These are phyloP conservation scores for Thamnaconus septentrionalis DNA, from an alignment of 2,113 vertebrate species.

Conservation along the genomic window DNA sequence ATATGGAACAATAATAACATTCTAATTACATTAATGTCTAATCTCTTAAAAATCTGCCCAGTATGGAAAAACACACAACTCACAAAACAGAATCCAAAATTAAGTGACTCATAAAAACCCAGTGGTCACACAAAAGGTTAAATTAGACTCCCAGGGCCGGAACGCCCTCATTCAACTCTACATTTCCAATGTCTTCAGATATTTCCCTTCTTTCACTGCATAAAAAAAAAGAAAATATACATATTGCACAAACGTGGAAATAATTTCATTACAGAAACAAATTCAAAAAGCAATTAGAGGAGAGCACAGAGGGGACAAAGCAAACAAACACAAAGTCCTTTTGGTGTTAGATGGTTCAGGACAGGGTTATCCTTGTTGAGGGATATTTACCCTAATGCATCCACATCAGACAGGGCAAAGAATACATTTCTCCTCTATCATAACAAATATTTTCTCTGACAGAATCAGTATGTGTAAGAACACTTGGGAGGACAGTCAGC, in stretches of 20 bases:
- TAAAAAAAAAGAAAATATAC: slow-evolving; percentile 30
- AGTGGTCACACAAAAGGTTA: slow-evolving; percentile 67
- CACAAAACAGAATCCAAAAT: slow-evolving; percentile 33
- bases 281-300: slow-evolving; percentile 31
- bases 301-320: slow-evolving; percentile 14
- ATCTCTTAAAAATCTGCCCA: slow-evolving; percentile 26
- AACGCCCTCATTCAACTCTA: slow-evolving; percentile 23
- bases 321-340: slow-evolving; percentile 17
- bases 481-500: no score
- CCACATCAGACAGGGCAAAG: no score
- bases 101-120: slow-evolving; percentile 52
- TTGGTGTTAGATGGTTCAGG: slow-evolving; percentile 27
- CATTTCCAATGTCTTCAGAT: slow-evolving; percentile 11
- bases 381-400: no score
- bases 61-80: slow-evolving; percentile 34
- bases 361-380: no score
- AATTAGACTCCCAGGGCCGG: slow-evolving; percentile 33
- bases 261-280: slow-evolving; percentile 22
- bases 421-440: no score
- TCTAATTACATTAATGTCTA: slow-evolving; percentile 41
- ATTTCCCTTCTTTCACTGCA: slow-evolving; percentile 34
- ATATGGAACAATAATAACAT: slow-evolving; percentile 1
- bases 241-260: slow-evolving; percentile 64
- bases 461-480: no score
- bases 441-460: no score